Conservation (phyloP, 2,888 invertebrate species). For the Heliconius charithonia region DNA sequence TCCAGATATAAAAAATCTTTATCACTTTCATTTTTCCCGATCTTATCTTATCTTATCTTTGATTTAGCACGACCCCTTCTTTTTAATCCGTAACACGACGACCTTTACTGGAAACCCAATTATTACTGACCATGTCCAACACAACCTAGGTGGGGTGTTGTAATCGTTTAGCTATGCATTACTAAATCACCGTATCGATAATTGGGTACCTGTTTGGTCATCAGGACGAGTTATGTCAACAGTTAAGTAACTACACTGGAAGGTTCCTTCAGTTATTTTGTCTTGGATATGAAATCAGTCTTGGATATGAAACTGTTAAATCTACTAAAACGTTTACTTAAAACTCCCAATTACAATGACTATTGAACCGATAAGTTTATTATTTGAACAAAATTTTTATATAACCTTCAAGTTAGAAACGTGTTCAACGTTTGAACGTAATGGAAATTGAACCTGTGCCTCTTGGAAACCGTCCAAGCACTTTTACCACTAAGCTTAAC, state of each 20-base stretch:
- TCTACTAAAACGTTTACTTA: neutral
- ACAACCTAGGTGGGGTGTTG: constrained; percentile 61
- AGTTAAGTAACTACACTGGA: constrained; percentile 45
- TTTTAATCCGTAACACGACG: constrained; percentile 59
- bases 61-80: constrained; percentile 22
- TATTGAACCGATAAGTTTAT: neutral
- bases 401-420: too few species aligned
- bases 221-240: constrained; percentile 49
- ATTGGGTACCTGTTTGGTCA: constrained; percentile 47
- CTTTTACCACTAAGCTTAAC: too few species aligned
- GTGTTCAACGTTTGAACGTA: too few species aligned
- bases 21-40: constrained; percentile 63
- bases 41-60: constrained; percentile 6
- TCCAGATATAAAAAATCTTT: constrained; percentile 70
- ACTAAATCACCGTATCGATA: constrained; percentile 59
- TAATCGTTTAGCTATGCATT: constrained; percentile 61
- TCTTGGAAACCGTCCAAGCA: too few species aligned
- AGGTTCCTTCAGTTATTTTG: constrained; percentile 38
- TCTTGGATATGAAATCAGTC: neutral
- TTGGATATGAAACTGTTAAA: neutral
- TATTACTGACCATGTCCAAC: constrained; percentile 70
- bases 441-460: too few species aligned
- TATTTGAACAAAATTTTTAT: neutral
- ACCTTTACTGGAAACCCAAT: constrained; percentile 65
- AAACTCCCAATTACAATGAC: neutral